A percentile compares a stretch with the other conserved stretches of the same genome.
These are phyloP conservation scores for Coracopsis vasa DNA, from an alignment of 2,113 vertebrate species.

Conservation along the genomic window DNA sequence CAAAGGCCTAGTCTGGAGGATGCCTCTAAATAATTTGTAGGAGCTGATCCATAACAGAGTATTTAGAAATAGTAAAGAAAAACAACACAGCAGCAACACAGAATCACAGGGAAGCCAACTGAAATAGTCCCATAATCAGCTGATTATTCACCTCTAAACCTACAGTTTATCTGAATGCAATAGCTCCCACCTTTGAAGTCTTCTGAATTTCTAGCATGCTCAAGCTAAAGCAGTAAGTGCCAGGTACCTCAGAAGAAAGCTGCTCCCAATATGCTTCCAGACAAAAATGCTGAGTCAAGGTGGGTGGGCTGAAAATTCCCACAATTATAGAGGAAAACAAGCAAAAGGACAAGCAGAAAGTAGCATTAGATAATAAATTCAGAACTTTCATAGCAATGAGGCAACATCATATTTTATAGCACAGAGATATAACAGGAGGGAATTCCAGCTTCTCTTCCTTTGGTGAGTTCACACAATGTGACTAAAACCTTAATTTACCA, in stretches of 20 bases:
- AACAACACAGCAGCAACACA: not conserved
- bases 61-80: not conserved
- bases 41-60: not conserved
- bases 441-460: not conserved
- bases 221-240: not conserved
- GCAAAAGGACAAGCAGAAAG: not conserved
- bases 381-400: not conserved
- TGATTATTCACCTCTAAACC: not conserved
- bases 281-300: not conserved
- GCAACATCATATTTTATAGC: not conserved
- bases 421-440: not conserved
- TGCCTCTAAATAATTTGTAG: not conserved
- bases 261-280: not conserved
- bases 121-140: not conserved
- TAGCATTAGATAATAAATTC: not conserved
- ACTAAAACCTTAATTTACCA: not conserved
- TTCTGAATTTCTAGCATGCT: not conserved
- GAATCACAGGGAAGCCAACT: not conserved
- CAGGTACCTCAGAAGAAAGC: not conserved
- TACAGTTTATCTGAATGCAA: not conserved
- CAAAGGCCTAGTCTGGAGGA: not conserved
- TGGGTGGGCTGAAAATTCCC: not conserved
- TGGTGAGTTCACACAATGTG: not conserved
- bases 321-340: rapidly evolving
- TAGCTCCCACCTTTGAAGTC: not conserved